These are phyloP conservation scores for Drosophila mauritiana DNA, from an alignment of 1,140 invertebrate genomes.

Conservation along the genomic window DNA sequence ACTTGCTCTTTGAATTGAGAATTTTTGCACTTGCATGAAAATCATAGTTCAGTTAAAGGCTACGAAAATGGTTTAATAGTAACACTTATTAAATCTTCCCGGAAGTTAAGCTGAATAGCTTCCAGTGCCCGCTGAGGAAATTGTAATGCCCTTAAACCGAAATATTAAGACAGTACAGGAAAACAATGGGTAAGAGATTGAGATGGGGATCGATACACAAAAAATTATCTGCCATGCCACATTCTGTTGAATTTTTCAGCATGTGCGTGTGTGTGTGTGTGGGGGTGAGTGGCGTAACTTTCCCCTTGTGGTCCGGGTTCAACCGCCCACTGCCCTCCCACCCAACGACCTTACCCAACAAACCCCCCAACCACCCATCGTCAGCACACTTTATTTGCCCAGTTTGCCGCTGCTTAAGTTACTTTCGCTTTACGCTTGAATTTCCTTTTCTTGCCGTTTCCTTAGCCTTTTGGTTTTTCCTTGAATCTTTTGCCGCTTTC, in stretches of 20 bases:
- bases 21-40: no score
- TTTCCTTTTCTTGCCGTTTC: slow-evolving; percentile 53
- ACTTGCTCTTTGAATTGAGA: no score
- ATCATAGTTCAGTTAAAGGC: no score
- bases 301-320: slow-evolving; percentile 68
- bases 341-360: slow-evolving; percentile 8
- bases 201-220: slow-evolving; percentile 24
- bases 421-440: slow-evolving; percentile 75
- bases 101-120: not conserved
- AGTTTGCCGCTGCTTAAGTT: slow-evolving; percentile 76
- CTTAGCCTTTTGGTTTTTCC: slow-evolving; percentile 15
- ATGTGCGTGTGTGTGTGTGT: slow-evolving; percentile 31
- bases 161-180: not conserved
- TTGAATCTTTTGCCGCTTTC: slow-evolving; percentile 28
- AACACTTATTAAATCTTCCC: no score
- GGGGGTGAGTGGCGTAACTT: slow-evolving; percentile 57
- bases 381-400: slow-evolving; percentile 68
- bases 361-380: not conserved
- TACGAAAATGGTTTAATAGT: no score
- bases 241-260: slow-evolving; percentile 61
- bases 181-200: slow-evolving; percentile 3
- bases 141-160: not conserved
- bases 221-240: slow-evolving; percentile 56
- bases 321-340: not conserved
- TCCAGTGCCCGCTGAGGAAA: not conserved